These are phyloP conservation scores for Syrphus vitripennis DNA, from an alignment of 2,888 invertebrate genomes.

Conservation along the genomic window DNA sequence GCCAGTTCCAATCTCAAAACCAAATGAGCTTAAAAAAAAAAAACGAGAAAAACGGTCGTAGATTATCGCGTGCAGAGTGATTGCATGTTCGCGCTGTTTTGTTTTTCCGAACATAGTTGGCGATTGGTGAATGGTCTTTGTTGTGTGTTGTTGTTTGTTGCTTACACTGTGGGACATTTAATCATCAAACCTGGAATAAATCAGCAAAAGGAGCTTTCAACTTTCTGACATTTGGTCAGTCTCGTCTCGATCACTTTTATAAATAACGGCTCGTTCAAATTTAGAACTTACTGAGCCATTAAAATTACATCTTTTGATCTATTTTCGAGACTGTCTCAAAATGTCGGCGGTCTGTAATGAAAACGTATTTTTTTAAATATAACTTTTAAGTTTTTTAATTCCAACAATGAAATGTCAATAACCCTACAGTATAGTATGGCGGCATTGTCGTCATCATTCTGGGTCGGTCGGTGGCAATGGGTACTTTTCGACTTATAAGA, in stretches of 20 bases:
- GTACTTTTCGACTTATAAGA: slow-evolving; percentile 33
- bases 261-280: too few relatives aligned
- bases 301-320: too few relatives aligned
- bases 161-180: neutral
- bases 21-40: neutral
- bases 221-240: too few relatives aligned
- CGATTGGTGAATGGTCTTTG: slow-evolving; percentile 1
- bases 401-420: too few relatives aligned
- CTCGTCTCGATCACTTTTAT: too few relatives aligned
- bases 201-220: neutral
- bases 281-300: too few relatives aligned
- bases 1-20: neutral
- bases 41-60: slow-evolving; percentile 42
- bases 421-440: neutral
- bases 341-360: too few relatives aligned
- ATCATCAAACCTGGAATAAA: neutral
- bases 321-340: too few relatives aligned
- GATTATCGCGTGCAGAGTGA: slow-evolving; percentile 68
- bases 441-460: neutral
- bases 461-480: slow-evolving; percentile 48
- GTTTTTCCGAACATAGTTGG: slow-evolving; percentile 44
- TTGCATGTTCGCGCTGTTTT: slow-evolving; percentile 61
- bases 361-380: too few relatives aligned
- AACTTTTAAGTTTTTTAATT: neutral
- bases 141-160: neutral